These are phyloP conservation scores for Ptilodon capucinus DNA, from an alignment of 2,888 invertebrate genomes.

Conservation along the genomic window DNA sequence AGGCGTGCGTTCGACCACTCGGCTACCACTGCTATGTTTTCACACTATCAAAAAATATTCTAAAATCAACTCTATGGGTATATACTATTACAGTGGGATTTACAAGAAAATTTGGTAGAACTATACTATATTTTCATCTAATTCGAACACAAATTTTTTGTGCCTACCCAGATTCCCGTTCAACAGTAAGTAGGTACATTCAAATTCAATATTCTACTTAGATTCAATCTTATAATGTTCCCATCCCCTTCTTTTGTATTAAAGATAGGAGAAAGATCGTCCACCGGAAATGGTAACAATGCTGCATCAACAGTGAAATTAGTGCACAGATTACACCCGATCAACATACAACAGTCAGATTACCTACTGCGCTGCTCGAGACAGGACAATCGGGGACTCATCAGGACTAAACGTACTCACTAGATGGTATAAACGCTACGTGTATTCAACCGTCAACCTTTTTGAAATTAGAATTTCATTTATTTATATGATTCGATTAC, in stretches of 20 bases:
- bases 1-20: too few relatives aligned
- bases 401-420: constrained; percentile 15
- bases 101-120: too few relatives aligned
- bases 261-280: constrained; percentile 11
- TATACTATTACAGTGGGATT: too few relatives aligned
- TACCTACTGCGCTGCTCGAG: constrained; percentile 17
- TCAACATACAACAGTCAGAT: constrained; percentile 30
- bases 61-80: too few relatives aligned
- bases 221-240: background rate
- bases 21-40: too few relatives aligned
- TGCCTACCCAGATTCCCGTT: too few relatives aligned
- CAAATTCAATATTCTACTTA: background rate
- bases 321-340: constrained; percentile 58
- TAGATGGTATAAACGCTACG: background rate
- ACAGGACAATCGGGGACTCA: constrained; percentile 3
- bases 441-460: background rate
- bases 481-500: too few relatives aligned
- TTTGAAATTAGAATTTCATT: too few relatives aligned
- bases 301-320: constrained; percentile 46
- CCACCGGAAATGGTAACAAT: constrained; percentile 73
- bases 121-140: too few relatives aligned
- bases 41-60: too few relatives aligned
- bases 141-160: too few relatives aligned
- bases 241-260: constrained; percentile 4
- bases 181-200: too few relatives aligned